Evolutionary conservation across 2,888 invertebrate species (phyloP), one percentile per base, ranked within the genome.

Genomic region (Eulithis testata): DNA sequence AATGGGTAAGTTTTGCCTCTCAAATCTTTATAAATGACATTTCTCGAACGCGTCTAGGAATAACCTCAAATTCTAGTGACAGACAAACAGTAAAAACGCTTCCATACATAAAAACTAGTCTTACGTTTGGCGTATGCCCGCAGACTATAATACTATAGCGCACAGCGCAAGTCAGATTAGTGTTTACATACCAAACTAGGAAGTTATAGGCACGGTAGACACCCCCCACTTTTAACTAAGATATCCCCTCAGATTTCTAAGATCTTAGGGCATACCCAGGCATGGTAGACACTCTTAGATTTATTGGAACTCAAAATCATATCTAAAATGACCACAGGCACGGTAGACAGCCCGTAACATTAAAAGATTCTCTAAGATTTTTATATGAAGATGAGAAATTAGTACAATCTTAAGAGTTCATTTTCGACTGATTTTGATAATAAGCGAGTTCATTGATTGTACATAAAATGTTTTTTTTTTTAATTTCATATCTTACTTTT

Each of bases 141-240:
- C 3, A 62, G 45, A 60, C 62, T 57, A 65, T 65, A 68, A 65
- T 68, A 68, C 68, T 68, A 68, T 40, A 49, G 62, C 63, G 63
- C 54, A 54, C 54, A 56, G 62, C 66, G 70, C 70, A 60, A n/a
- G 12, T 14, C 66, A 61, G 68, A 64, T 68, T 68, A 65, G 70
- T 71, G 67, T 66, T 66, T 47, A 54, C 66, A 57, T 51, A 40
- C 12, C 7, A 5, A 6, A 14, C n/a, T 8, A 14, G 14, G 7
- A 14, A 47, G 3, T 44, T 47, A 47, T 8, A 47, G 21, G 49
- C 49, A 49, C 49, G 49, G 49, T 49, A 21, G 3, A 49, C 21
- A 49, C 14, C 3, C 3, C 21, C 3, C 21, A 11, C 49, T 31
- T 31, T 4, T 2, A 31, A 31, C 31, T 0, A 5, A 31, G 31